Percentiles rank a stretch among this genome's conserved stretches.
Conservation (phyloP, 92 coral and sea anemone species). For the Montipora capitata region DNA sequence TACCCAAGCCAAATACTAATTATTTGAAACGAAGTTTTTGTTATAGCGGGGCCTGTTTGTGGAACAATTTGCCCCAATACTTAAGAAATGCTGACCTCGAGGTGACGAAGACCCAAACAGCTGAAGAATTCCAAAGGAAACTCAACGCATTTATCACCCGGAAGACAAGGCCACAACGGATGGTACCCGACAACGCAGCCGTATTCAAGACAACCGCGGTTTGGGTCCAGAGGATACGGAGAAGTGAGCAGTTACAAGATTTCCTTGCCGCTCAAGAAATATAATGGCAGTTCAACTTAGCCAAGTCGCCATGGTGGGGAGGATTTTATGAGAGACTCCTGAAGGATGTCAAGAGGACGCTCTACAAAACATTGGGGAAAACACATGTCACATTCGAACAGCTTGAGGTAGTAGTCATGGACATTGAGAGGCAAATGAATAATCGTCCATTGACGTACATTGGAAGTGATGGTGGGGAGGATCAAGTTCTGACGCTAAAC, state of each 20-base stretch:
- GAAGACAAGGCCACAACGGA: constrained; percentile 23
- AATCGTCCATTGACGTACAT: constrained; percentile 24
- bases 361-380: constrained; percentile 68
- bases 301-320: no score
- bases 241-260: neutral
- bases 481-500: neutral
- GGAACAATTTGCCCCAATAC: no score
- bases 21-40: no score
- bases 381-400: constrained; percentile 37
- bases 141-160: constrained; percentile 30
- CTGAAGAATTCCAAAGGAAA: constrained; percentile 25
- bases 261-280: no score
- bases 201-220: constrained; percentile 44
- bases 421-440: constrained; percentile 71
- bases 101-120: constrained; percentile 27
- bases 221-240: constrained; percentile 41
- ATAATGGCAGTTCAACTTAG: no score
- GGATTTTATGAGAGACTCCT: no score
- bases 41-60: no score
- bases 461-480: constrained; percentile 29
- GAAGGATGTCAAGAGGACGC: constrained; percentile 56
- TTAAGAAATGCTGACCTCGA: no score
- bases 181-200: constrained; percentile 21
- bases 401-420: constrained; percentile 60
- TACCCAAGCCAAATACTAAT: no score